Percentiles rank a stretch among this genome's conserved stretches.
Conservation (phyloP, 2,797 vertebrate species). For the Cetoscarus ocellatus region DNA sequence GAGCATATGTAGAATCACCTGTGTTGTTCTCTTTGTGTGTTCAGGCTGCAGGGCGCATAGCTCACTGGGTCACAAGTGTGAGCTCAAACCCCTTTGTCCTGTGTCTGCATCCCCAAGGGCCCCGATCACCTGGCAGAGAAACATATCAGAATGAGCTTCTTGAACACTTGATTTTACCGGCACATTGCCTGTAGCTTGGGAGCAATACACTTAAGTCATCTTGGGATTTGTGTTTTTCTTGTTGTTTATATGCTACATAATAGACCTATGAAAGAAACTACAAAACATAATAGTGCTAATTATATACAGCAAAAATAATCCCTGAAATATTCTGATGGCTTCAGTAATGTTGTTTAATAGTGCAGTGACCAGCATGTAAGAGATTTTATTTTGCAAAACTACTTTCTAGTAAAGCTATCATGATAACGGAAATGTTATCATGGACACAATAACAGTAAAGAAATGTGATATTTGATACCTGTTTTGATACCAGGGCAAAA, state of each 20-base stretch:
- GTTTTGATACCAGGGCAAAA: too few species aligned
- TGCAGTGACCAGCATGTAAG: too few species aligned
- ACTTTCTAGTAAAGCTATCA: too few species aligned
- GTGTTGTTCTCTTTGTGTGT: constrained; percentile 72
- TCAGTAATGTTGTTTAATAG: too few species aligned
- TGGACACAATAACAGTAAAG: too few species aligned
- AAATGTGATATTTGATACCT: too few species aligned
- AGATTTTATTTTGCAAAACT: too few species aligned
- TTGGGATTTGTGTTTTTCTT: constrained; percentile 18
- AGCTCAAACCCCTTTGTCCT: constrained; percentile 77
- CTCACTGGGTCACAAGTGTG: constrained; percentile 80
- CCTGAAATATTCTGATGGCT: too few species aligned
- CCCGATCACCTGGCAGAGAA: constrained; percentile 57
- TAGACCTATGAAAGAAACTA: background rate
- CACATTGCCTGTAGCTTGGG: constrained; percentile 19
- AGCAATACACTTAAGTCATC: constrained; percentile 16
- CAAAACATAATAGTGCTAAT: too few species aligned
- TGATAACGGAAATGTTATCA: too few species aligned
- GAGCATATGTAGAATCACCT: constrained; percentile 78
- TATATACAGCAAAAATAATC: too few species aligned
- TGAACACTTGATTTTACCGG: constrained; percentile 54
- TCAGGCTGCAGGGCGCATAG: constrained; percentile 70
- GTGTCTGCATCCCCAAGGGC: constrained; percentile 65
- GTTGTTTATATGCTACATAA: background rate
- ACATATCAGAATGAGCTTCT: constrained; percentile 48